These are phyloP conservation scores for Tetranychus piercei DNA, from an alignment of 2,888 invertebrate genomes.

Conservation along the genomic window DNA sequence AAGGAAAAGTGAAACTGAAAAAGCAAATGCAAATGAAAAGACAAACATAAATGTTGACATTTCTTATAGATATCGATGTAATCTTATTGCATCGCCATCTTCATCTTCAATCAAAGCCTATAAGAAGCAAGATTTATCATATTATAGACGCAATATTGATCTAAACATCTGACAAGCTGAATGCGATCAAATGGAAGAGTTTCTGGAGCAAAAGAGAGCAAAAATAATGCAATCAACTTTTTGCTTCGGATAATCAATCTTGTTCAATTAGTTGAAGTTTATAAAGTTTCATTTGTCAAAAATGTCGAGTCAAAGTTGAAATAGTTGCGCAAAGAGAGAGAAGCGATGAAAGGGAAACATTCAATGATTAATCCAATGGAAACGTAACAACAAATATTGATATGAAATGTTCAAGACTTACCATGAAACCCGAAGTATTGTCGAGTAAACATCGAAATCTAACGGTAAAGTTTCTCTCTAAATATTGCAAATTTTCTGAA, in stretches of 20 bases:
- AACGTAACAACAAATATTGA: background rate
- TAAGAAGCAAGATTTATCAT: background rate
- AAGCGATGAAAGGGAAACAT: too few relatives aligned
- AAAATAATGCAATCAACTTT: background rate
- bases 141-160: background rate
- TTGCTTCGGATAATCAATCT: background rate
- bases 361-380: background rate
- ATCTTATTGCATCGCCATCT: background rate
- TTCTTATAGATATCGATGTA: too few relatives aligned
- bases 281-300: too few relatives aligned
- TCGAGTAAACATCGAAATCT: constrained; percentile 94
- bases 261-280: background rate
- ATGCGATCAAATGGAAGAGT: background rate
- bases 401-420: constrained; percentile 40
- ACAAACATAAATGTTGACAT: too few relatives aligned
- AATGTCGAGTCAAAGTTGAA: too few relatives aligned
- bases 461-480: constrained; percentile 93
- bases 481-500: constrained; percentile 58
- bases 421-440: constrained; percentile 97
- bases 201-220: too few relatives aligned
- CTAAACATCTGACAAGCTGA: background rate
- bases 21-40: too few relatives aligned
- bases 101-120: background rate
- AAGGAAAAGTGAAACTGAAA: too few relatives aligned
- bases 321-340: too few relatives aligned